phyloP scores from a whole-genome alignment of 2,888 invertebrate genomes.

The Dyspetes luteomarginatus region DNA sequence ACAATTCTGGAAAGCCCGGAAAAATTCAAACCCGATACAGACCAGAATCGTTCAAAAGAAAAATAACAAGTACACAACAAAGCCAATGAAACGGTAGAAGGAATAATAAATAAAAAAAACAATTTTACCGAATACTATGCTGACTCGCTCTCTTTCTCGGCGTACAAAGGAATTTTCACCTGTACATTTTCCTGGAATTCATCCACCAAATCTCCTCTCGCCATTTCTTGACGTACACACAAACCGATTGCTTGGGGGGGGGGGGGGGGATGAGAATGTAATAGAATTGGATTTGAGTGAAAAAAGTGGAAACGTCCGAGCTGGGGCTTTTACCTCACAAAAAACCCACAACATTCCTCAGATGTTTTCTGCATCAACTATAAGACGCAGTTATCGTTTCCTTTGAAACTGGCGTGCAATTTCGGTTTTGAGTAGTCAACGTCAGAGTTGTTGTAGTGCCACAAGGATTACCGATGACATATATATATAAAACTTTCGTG shows the following conservation, averaged over 20 bases:
- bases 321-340: conserved; percentile 21
- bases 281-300: conserved; percentile 17
- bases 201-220: conserved; percentile 14
- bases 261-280: background rate
- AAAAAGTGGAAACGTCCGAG: conserved; percentile 21
- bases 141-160: background rate
- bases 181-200: conserved; percentile 41
- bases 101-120: conserved; percentile 6
- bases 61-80: conserved; percentile 5
- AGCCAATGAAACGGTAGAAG: background rate
- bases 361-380: background rate
- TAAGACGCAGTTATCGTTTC: background rate
- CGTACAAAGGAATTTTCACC: conserved; percentile 49
- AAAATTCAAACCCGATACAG: background rate
- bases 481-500: no score
- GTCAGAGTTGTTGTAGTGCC: no score
- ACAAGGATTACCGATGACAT: no score
- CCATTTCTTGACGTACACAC: background rate
- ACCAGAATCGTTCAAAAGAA: background rate
- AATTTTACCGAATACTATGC: conserved; percentile 2
- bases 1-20: no score
- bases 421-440: no score
- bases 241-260: background rate
- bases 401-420: no score
- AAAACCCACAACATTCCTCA: conserved; percentile 7